phyloP scores from a whole-genome alignment of 92 coral and sea anemone species.

The Palythoa heliodiscus region DNA sequence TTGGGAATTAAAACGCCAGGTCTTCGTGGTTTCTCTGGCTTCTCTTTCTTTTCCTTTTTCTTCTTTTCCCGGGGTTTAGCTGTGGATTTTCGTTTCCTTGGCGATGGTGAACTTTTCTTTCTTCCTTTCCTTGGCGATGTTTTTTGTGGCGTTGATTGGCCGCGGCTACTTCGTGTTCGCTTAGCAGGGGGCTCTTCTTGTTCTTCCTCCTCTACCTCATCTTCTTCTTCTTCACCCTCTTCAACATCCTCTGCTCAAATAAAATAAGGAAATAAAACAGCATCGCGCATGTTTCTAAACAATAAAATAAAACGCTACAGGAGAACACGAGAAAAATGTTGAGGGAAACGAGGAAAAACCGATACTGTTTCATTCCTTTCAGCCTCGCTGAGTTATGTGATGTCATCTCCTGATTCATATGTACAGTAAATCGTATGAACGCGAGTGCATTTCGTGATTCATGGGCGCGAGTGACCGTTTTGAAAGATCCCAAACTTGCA shows the following conservation, averaged over 20 bases:
- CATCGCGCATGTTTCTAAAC: too few species aligned
- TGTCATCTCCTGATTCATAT: too few species aligned
- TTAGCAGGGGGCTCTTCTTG: conserved; percentile 87
- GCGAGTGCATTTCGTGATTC: too few species aligned
- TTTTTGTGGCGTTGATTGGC: conserved; percentile 48
- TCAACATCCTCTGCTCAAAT: background rate
- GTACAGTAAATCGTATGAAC: too few species aligned
- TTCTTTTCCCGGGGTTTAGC: conserved; percentile 54
- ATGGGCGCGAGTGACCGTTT: too few species aligned
- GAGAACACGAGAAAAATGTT: too few species aligned
- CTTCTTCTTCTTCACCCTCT: conserved; percentile 52
- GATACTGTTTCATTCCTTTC: too few species aligned
- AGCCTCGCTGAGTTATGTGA: too few species aligned
- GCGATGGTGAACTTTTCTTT: conserved; percentile 55
- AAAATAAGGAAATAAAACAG: background rate
- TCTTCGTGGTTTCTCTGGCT: conserved; percentile 66
- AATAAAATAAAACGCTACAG: too few species aligned
- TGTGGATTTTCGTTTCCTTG: conserved; percentile 56
- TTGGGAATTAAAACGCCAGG: conserved; percentile 82
- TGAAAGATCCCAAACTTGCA: too few species aligned
- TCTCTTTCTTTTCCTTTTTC: conserved; percentile 47
- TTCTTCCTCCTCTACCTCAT: conserved; percentile 65
- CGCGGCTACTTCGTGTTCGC: conserved; percentile 67
- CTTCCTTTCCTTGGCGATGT: conserved; percentile 61
- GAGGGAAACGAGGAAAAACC: too few species aligned